Base-by-base conservation (phyloP, 2,888 invertebrate species). In the Mylabris sibirica region DNA sequence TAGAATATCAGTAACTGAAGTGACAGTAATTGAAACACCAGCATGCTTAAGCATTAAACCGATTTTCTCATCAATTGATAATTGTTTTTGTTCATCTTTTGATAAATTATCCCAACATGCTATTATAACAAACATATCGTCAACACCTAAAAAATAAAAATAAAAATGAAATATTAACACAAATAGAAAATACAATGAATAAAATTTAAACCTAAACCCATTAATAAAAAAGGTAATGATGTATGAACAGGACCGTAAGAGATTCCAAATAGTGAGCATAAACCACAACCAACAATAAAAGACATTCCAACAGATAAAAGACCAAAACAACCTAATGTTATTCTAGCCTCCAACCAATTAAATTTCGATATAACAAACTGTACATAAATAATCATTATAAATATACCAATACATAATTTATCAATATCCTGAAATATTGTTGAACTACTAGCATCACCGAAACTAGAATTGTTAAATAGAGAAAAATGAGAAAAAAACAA, bases 121-220 rank as follows among this genome's bases (percentile, higher is more conserved):
- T 85, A 91, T 90, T 85, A 95, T 92, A 0, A 95, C 93, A 84
- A 95, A 94, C 89, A 94, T 93, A 80, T 95, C 95, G 78, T 95
- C 95, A 26, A 95, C 90, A 41, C 92, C 92, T 73, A 64, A 57
- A 77, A 75, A 63, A 17, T 64, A n/a, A 30, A 17, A 35, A 20
- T 20, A 12, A 14, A n/a, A n/a, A 9, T 59, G 8, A n/a, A 59
- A 3, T 11, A 5, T 22, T 4, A n/a, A n/a, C n/a, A n/a, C n/a
- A n/a, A n/a, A n/a, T n/a, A n/a, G n/a, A n/a, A n/a, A n/a, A n/a
- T n/a, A n/a, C n/a, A n/a, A n/a, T n/a, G n/a, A n/a, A n/a, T n/a
- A n/a, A n/a, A n/a, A n/a, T 59, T 30, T 1, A 5, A 24, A 77
- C 89, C 88, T 75, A 93, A 88, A 71, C 94, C 94, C 89, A 95